These are phyloP conservation scores for Heterodera carotae DNA, from an alignment of 1,140 invertebrate genomes.

Conservation along the genomic window DNA sequence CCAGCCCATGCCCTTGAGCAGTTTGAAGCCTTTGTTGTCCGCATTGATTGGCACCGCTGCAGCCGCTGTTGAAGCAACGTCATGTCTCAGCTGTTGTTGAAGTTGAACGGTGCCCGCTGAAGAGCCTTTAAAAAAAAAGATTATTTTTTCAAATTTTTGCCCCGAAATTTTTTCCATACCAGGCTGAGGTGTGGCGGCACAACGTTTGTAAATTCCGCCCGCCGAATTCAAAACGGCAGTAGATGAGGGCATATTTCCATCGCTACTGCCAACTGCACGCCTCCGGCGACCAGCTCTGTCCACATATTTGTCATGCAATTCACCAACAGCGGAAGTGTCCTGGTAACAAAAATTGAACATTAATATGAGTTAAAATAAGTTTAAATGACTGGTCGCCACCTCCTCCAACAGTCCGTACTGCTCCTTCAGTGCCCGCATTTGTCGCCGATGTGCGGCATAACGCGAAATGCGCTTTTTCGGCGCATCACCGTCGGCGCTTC, in stretches of 20 bases:
- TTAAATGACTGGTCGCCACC: neutral
- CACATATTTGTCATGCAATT: slow-evolving; percentile 30
- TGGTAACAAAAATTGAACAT: neutral
- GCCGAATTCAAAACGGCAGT: slow-evolving; percentile 24
- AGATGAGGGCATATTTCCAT: neutral
- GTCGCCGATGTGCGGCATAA: neutral
- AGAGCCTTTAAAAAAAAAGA: neutral
- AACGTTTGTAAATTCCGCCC: slow-evolving; percentile 54
- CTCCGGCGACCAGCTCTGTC: slow-evolving; percentile 30
- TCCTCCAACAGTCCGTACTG: slow-evolving; percentile 28
- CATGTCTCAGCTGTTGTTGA: neutral
- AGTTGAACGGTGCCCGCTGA: slow-evolving; percentile 27
- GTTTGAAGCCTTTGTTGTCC: slow-evolving; percentile 36
- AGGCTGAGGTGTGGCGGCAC: slow-evolving; percentile 42
- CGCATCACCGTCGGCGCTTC: slow-evolving; percentile 5
- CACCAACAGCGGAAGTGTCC: slow-evolving; percentile 21
- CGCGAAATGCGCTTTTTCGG: neutral
- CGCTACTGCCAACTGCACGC: neutral
- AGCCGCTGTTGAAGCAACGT: neutral
- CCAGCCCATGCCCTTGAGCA: slow-evolving; percentile 42
- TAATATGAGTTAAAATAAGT: no score
- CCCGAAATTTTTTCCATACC: no score
- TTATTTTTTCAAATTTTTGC: no score
- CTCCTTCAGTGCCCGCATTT: slow-evolving; percentile 17
- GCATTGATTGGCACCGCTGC: neutral